Percentiles rank a stretch among this genome's conserved stretches.
Conservation (phyloP, 2,888 invertebrate genomes). For the Synanthedon andrenaeformis region DNA sequence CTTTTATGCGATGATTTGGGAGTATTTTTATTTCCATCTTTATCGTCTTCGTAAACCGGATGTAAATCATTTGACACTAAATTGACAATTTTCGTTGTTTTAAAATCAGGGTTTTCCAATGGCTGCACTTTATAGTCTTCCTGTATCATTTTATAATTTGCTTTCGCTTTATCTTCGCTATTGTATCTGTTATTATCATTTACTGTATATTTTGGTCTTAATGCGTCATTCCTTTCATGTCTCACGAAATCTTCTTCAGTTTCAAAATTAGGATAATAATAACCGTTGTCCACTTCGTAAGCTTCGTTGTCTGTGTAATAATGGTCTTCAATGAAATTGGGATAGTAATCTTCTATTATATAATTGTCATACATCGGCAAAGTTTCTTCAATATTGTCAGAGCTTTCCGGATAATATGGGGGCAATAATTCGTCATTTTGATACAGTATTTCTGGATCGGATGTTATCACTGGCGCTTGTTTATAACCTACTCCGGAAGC, state of each 20-base stretch:
- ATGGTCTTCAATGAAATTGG: constrained; percentile 36
- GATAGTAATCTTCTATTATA: constrained; percentile 45
- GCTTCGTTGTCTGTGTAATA: constrained; percentile 19
- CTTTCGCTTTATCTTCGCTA: too few species aligned
- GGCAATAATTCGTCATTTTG: background rate
- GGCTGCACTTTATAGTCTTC: constrained; percentile 13
- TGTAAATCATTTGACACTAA: background rate
- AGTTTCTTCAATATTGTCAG: background rate
- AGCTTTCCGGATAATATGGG: background rate
- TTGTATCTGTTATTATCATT: too few species aligned
- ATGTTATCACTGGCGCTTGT: background rate
- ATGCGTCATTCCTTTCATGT: background rate
- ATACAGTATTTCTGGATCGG: background rate
- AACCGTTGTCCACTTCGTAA: constrained; percentile 16
- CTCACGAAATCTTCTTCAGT: background rate
- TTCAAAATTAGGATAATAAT: background rate
- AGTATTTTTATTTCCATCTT: background rate
- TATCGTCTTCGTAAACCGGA: background rate
- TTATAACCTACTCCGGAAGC: background rate
- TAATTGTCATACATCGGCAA: constrained; percentile 16
- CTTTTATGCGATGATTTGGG: background rate
- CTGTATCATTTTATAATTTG: constrained; percentile 1
- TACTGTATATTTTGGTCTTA: background rate
- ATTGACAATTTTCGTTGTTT: constrained; percentile 31
- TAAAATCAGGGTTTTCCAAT: constrained; percentile 39